These are phyloP conservation scores for Alsophila aescularia DNA, from an alignment of 2,888 invertebrate species.

Conservation along the genomic window DNA sequence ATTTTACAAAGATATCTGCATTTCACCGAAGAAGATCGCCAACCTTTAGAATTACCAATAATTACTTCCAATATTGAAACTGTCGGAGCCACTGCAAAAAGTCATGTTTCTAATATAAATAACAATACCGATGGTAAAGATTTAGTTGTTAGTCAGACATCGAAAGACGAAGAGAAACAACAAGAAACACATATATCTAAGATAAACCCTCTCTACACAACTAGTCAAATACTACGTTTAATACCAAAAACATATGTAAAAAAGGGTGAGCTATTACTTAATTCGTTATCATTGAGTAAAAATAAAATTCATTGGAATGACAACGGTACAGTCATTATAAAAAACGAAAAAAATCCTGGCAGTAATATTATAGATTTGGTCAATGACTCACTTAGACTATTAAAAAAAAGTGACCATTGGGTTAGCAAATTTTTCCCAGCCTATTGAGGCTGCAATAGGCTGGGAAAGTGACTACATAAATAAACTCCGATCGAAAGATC, in stretches of 20 bases:
- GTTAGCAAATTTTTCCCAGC: constrained; percentile 40
- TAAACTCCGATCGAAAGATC: constrained; percentile 4
- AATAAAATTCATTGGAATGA: constrained; percentile 29
- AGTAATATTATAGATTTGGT: constrained; percentile 45
- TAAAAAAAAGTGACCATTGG: constrained; percentile 40
- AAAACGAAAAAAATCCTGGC: constrained; percentile 30
- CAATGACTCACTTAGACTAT: constrained; percentile 40
- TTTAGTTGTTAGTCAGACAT: constrained; percentile 1
- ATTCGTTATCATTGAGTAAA: constrained; percentile 16
- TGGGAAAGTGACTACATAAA: constrained; percentile 34
- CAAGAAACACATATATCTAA: not conserved
- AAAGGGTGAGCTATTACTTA: constrained; percentile 33
- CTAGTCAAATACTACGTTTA: constrained; percentile 18
- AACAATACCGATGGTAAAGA: not conserved
- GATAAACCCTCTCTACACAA: constrained; percentile 26
- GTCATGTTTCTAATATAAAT: constrained; percentile 1
- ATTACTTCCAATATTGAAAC: too few species aligned
- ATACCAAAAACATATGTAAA: constrained; percentile 26
- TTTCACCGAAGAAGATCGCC: constrained; percentile 32
- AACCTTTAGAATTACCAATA: constrained; percentile 16
- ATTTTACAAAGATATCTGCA: constrained; percentile 39
- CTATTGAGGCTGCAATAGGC: constrained; percentile 37
- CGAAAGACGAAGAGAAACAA: constrained; percentile 4
- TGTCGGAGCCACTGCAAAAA: too few species aligned
- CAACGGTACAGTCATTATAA: constrained; percentile 33